Evolutionary conservation across 2,113 vertebrate genomes (phyloP), one percentile per base, ranked within the genome.

Genomic region (Promerops cafer): DNA sequence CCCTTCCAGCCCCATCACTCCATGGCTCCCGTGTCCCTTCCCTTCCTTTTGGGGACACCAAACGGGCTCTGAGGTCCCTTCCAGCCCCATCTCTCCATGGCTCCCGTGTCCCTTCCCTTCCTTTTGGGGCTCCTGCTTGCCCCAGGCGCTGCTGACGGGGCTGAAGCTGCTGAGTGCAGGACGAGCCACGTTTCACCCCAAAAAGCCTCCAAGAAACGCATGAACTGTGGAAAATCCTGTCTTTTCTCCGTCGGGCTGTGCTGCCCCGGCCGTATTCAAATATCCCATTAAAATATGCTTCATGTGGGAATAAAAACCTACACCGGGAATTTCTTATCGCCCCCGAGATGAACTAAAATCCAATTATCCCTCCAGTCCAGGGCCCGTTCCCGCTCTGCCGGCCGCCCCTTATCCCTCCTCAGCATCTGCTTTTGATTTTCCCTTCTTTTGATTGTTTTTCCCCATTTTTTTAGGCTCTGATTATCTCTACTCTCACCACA

Each of bases 371-470:
- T 44, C 8, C 44, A 7, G 85, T 30, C 71, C 63, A 4, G 53
- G 57, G 59, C 92, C 89, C n/a, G 7, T 16, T 39, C 61, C 74
- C 0, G n/a, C 94, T 87, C 72, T 2, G 9, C 42, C 11, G 4
- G 23, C 77, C 5, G 9, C 68, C 69, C 49, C 89, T 95, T 96
- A 97, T 97, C 96, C 94, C 87, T 37, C 53, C 71, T 27, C 95
- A 84, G 89, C 93, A 97, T 97, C 97, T 97, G 83, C 92, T 94
- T 93, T 89, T 93, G 54, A 94, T 96, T 96, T 97, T 75, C 27
- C 95, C 44, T 87, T 61, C 50, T 57, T 84, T 64, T 82, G 79
- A 95, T 96, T 96, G 92, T 83, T 81, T 94, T 16, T 2, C 20
- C 42, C 19, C 1, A 1, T 19, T 50, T 80, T 77, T 83, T 42